Base-by-base conservation (phyloP, 1,140 invertebrate genomes). In the Eumeta japonica region DNA sequence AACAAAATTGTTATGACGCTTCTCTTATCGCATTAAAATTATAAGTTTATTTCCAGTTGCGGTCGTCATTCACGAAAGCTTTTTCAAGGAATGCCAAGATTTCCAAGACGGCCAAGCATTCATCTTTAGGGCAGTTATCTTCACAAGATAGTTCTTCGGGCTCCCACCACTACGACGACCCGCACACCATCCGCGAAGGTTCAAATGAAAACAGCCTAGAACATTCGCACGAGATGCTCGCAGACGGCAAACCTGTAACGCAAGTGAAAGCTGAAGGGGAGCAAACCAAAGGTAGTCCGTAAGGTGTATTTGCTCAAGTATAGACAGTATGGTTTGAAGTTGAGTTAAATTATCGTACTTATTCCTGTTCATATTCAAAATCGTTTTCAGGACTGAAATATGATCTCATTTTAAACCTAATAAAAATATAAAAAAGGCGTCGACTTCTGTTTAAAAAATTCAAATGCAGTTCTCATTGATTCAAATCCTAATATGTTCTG, bases 51-150 rank as follows among this genome's bases (percentile, higher is more conserved):
- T 55, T 58, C 32, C 76, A 92, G 91, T 74, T 98, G 27, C 79
- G 94, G 27, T 95, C 90, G 71, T 97, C 94, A 10, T 97, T 98
- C 70, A 96, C 91, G 46, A 97, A 97, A 78, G 95, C 95, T n/a
- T 98, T 98, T 67, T 94, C 92, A 3, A 74, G 83, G 36, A 85
- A 85, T 57, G 83, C 83, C 43, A 85, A 84, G 73, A 83, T 84
- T 42, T 82, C 82, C 14, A 85, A 85, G 71, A 79, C 81, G 45
- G 79, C 80, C 41, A 79, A 80, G 36, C 79, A 82, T 51, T 62
- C 72, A 5, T 76, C 72, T 50, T 63, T 79, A 55, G 68, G 76
- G 50, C 65, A 76, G 33, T 50, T 76, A 48, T 75, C 72, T 18
- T 73, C 72, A 5, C 70, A 71, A 42, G 66, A 72, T 56, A 71